These are phyloP conservation scores for Megalopta genalis DNA, from an alignment of 1,140 invertebrate genomes.

Conservation along the genomic window DNA sequence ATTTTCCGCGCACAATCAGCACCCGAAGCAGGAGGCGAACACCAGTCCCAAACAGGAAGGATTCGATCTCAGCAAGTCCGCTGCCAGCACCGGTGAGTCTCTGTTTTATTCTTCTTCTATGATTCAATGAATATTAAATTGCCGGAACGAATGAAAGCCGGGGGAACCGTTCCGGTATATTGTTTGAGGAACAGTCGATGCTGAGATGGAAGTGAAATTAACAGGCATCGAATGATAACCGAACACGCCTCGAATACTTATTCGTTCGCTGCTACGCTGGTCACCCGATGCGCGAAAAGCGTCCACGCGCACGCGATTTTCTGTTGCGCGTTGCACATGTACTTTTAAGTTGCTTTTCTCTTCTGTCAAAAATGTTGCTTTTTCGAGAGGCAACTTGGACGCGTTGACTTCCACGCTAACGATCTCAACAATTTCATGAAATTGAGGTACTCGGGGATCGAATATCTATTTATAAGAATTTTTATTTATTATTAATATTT, in stretches of 20 bases:
- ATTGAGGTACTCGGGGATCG: too few relatives aligned
- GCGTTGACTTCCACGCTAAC: too few relatives aligned
- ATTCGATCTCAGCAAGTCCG: slow-evolving; percentile 83
- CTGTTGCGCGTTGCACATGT: too few relatives aligned
- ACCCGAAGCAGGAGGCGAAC: slow-evolving; percentile 76
- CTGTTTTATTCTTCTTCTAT: slow-evolving; percentile 9
- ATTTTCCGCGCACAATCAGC: slow-evolving; percentile 78
- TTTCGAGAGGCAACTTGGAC: too few relatives aligned
- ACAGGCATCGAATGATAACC: not conserved
- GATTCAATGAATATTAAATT: slow-evolving; percentile 12
- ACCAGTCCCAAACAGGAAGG: slow-evolving; percentile 83
- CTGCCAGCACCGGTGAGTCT: slow-evolving; percentile 80
- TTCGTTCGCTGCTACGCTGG: not conserved
- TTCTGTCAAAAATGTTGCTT: too few relatives aligned
- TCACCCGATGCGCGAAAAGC: not conserved
- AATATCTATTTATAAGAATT: too few relatives aligned
- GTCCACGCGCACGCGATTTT: too few relatives aligned
- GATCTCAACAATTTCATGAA: too few relatives aligned
- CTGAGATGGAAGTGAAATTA: not conserved
- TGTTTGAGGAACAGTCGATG: not conserved
- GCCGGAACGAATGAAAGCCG: slow-evolving; percentile 5
- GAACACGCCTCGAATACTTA: not conserved
- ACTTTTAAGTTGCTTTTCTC: too few relatives aligned
- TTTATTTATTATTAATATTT: too few relatives aligned
- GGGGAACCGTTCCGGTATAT: not conserved